phyloP scores from a whole-genome alignment of 2,113 vertebrate genomes.

The Podarcis raffonei region DNA sequence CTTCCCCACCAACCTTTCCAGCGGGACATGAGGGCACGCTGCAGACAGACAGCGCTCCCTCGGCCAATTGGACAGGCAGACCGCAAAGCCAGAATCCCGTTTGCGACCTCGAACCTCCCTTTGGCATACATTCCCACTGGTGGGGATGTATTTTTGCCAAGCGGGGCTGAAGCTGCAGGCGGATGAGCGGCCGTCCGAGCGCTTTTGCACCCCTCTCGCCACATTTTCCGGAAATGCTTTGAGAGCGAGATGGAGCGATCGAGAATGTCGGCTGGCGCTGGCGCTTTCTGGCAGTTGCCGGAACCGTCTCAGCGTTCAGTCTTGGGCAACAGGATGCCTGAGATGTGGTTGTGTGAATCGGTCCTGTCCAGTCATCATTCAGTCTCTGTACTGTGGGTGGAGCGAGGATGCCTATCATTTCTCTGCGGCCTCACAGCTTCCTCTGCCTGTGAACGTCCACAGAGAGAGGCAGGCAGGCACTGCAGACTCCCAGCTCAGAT shows the following conservation, averaged over 20 bases:
- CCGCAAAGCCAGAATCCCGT: too few species aligned
- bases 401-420: accelerated
- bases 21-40: background rate
- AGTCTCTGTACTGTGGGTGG: too few species aligned
- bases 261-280: accelerated
- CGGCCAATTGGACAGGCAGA: accelerated
- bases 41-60: accelerated
- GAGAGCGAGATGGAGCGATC: background rate
- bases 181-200: background rate
- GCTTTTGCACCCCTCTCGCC: background rate
- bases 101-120: too few species aligned
- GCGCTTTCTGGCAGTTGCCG: accelerated
- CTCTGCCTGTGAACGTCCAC: background rate
- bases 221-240: too few species aligned
- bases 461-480: too few species aligned
- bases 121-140: accelerated
- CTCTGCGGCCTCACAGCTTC: accelerated
- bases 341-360: background rate
- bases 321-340: background rate
- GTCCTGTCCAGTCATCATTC: too few species aligned
- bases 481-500: accelerated
- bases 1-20: background rate
- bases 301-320: accelerated
- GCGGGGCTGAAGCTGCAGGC: too few species aligned
- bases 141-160: background rate